Evolutionary conservation across 2,797 vertebrate genomes (phyloP), one percentile per base, ranked within the genome.

Genomic region (Lepus oiostolus): DNA sequence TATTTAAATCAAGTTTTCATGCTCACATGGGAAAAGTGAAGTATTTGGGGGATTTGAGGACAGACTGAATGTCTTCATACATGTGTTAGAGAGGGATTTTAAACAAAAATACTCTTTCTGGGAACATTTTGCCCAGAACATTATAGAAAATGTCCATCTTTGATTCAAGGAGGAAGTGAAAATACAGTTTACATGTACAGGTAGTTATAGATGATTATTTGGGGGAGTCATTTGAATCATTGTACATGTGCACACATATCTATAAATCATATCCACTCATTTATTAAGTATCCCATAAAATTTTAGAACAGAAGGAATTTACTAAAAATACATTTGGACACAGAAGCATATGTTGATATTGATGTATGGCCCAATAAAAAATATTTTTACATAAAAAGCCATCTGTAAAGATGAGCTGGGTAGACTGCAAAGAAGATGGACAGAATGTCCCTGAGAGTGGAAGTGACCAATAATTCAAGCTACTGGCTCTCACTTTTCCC

Each of bases 211-310:
- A 77, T 82, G 8, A 88, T 42, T 19, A 21, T 87, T 95, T 89
- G 62, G 90, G 35, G 84, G 62, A 79, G 7, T n/a, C 89, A 86
- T 38, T 91, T 79, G 50, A 88, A 83, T 88, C 8, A 47, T 75
- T 75, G 8, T 94, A 16, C 62, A 1, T 47, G 16, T 88, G 62
- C 79, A 22, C 72, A 62, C 76, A 4, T 63, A 80, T 54, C 21
- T 74, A 21, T 58, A 58, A 58, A 21, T 16, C 19, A 88, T 42
- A 67, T 9, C 28, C 54, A 50, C 68, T 81, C 63, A 77, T 76
- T 83, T 85, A 77, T 84, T 88, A 96, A 96, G 84, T 5, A 0
- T n/a, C 4, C 42, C 5, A 28, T 88, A 87, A 91, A 76, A 93
- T 68, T 88, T 84, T 82, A 52, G 19, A 63, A 85, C 5, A n/a